Conservation (phyloP, 2,888 invertebrate species). For the Chalcis sispes region DNA sequence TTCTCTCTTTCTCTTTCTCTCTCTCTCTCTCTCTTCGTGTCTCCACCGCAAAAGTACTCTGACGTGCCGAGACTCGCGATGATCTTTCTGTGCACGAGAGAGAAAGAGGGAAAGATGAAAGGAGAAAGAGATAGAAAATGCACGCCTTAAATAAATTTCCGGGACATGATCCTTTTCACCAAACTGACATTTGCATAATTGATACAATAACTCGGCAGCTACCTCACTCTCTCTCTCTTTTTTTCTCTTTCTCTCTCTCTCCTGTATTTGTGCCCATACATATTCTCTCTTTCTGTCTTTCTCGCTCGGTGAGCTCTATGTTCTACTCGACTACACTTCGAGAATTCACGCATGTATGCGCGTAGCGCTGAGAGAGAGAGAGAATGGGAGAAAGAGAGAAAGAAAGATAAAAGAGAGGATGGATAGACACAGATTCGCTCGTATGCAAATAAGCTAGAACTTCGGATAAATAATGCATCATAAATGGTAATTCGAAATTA, state of each 20-base stretch:
- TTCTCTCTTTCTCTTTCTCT: background rate
- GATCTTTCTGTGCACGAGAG: constrained; percentile 47
- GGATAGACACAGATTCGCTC: too few species aligned
- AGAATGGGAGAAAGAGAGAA: too few species aligned
- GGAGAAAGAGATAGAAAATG: too few species aligned
- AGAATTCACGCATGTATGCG: too few species aligned
- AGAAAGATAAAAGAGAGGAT: too few species aligned
- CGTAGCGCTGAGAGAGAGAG: too few species aligned
- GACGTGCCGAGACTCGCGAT: constrained; percentile 68
- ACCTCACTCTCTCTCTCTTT: background rate
- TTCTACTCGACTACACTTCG: too few species aligned
- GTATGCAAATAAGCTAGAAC: too few species aligned
- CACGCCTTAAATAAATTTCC: constrained; percentile 66
- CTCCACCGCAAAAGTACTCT: constrained; percentile 61
- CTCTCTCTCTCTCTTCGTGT: constrained; percentile 1
- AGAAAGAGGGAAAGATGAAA: too few species aligned
- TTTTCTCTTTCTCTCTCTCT: constrained; percentile 4
- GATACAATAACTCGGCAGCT: constrained; percentile 66
- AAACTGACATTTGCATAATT: constrained; percentile 66
- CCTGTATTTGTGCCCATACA: too few species aligned
- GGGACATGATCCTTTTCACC: constrained; percentile 65
- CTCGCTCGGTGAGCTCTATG: background rate
- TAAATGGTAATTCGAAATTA: too few species aligned
- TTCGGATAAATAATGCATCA: too few species aligned
- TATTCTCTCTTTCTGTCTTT: constrained; percentile 4